Conservation (phyloP, 2,797 vertebrate species). For the Dromococcyx pavoninus region DNA sequence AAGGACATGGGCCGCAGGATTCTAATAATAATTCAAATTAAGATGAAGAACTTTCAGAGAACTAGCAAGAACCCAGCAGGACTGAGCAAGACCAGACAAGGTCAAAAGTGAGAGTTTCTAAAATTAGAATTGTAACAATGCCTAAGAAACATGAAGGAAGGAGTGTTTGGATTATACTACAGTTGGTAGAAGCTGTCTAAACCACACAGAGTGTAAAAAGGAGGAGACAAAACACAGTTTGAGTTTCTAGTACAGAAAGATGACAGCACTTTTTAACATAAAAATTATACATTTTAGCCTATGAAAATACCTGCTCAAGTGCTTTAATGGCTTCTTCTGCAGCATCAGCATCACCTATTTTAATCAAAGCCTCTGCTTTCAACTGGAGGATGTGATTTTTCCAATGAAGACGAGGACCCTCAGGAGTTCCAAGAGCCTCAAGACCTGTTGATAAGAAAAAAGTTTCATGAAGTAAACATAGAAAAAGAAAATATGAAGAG, state of each 20-base stretch:
- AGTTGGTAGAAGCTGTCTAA: background rate
- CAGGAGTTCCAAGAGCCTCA: slow-evolving; percentile 51
- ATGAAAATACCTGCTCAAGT: slow-evolving; percentile 83
- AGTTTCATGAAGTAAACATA: background rate
- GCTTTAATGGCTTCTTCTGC: slow-evolving; percentile 83
- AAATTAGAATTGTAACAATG: background rate
- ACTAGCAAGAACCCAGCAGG: background rate
- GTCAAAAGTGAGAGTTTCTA: background rate
- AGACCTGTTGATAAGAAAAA: slow-evolving; percentile 78
- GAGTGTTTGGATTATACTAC: background rate
- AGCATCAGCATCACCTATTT: slow-evolving; percentile 74
- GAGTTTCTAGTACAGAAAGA: background rate
- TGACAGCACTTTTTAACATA: background rate
- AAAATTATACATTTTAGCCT: background rate
- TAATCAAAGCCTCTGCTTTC: slow-evolving; percentile 84
- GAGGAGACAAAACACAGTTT: background rate
- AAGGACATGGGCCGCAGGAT: background rate
- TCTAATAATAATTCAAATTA: background rate
- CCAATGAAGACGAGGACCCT: slow-evolving; percentile 16
- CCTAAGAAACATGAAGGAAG: background rate
- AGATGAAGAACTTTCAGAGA: background rate
- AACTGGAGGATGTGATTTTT: slow-evolving; percentile 77
- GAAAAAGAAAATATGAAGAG: background rate
- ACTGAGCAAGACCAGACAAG: background rate
- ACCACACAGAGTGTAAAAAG: background rate